Percentiles rank a stretch among this genome's conserved stretches.
These are phyloP conservation scores for Leptinotarsa peninsularis DNA, from an alignment of 2,888 invertebrate genomes.

Conservation along the genomic window DNA sequence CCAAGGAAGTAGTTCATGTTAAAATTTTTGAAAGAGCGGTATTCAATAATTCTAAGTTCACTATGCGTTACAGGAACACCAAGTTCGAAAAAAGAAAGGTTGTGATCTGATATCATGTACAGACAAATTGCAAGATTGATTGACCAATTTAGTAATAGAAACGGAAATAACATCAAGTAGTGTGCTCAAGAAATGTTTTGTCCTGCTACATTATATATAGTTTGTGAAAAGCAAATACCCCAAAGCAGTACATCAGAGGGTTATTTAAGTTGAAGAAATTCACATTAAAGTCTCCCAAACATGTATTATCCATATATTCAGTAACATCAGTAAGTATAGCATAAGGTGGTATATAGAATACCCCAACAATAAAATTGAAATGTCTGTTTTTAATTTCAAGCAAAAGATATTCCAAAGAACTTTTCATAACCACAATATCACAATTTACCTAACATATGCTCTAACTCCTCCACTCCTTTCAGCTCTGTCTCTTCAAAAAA, in stretches of 20 bases:
- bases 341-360: conserved; percentile 30
- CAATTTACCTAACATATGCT: too few species aligned
- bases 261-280: conserved; percentile 32
- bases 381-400: neutral
- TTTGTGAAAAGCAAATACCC: conserved; percentile 24
- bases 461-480: too few species aligned
- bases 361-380: conserved; percentile 11
- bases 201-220: conserved; percentile 27
- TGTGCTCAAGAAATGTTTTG: conserved; percentile 16
- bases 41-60: conserved; percentile 15
- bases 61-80: conserved; percentile 1
- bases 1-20: neutral
- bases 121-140: conserved; percentile 20
- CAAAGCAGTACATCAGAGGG: conserved; percentile 27
- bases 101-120: conserved; percentile 26
- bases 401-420: too few species aligned
- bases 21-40: conserved; percentile 21
- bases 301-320: conserved; percentile 28
- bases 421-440: too few species aligned
- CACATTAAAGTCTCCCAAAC: conserved; percentile 1
- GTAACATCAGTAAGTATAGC: conserved; percentile 7
- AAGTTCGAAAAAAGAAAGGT: conserved; percentile 24
- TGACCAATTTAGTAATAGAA: conserved; percentile 14
- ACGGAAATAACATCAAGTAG: conserved; percentile 1
- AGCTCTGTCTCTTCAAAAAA: too few species aligned